Evolutionary conservation across 2,888 invertebrate genomes (phyloP).

Genomic region (Agrochola lota): DNA sequence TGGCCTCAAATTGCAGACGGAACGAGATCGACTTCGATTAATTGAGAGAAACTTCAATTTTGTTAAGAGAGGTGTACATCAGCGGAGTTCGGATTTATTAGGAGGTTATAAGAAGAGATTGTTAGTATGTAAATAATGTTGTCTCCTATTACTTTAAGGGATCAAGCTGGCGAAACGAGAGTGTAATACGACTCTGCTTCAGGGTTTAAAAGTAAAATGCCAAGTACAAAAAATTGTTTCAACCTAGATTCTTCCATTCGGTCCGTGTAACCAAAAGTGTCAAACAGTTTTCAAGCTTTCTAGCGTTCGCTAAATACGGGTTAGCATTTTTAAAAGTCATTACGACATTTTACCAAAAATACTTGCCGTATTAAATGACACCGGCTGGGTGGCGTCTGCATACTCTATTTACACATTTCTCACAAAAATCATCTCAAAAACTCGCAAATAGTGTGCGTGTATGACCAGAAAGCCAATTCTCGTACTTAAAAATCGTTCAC

Average conservation of each 20-base stretch:
- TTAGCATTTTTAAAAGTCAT: too few species aligned
- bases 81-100: conserved; percentile 24
- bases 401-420: neutral
- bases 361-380: neutral
- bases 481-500: too few species aligned
- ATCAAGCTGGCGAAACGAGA: neutral
- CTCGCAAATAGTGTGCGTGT: too few species aligned
- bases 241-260: neutral
- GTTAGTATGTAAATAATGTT: neutral
- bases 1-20: conserved; percentile 63
- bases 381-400: neutral
- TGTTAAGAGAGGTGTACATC: conserved; percentile 26
- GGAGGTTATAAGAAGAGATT: neutral
- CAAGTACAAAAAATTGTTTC: neutral
- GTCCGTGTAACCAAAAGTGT: neutral
- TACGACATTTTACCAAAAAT: too few species aligned
- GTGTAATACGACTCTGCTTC: neutral
- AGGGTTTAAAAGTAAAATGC: neutral
- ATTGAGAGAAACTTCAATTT: conserved; percentile 60
- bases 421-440: neutral
- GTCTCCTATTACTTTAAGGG: neutral
- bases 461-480: too few species aligned
- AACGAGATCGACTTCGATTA: conserved; percentile 61
- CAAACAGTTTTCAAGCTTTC: neutral
- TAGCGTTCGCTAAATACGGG: too few species aligned